Evolutionary conservation across 2,797 vertebrate species (phyloP), one percentile per base, ranked within the genome.

Genomic region (Limnodromus scolopaceus): DNA sequence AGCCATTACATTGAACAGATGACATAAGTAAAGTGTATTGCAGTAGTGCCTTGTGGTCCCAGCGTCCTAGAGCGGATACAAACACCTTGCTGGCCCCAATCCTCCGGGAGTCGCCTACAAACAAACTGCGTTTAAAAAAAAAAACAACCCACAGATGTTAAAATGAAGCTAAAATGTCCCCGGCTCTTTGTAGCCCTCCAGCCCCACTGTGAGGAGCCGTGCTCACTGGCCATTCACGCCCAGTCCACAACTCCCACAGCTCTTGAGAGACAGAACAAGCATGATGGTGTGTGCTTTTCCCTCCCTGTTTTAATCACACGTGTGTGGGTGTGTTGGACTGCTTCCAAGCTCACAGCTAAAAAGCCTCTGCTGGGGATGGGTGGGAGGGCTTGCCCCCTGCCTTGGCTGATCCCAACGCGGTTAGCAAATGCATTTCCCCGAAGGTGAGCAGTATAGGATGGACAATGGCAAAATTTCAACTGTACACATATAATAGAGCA

Each of bases 341-440:
- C 65, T 91, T 87, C 69, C 96, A 89, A 92, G 71, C 76, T 80
- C 78, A 65, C 54, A 84, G 93, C 85, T 69, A 82, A 95, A 97
- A 86, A 66, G 17, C 10, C 25, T 86, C 48, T 54, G 18, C 34
- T 69, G 70, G 18, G 54, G 23, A 53, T 10, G 69, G 82, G 63
- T 64, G 34, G 38, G 81, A 84, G 53, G 48, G 41, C 11, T 84
- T 92, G 46, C 79, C 75, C 71, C 41, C 70, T 95, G 54, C 41
- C 53, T n/a, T 27, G 45, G 6, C 27, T 51, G 36, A 43, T 80
- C 34, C 57, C 9, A 38, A 43, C 43, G 45, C 8, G 12, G 7
- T 48, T 65, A 60, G 32, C 14, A 25, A 68, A 45, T 25, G 30
- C 36, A 13, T 63, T 78, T 76, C 32, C 57, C 53, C 39, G 15